Evolutionary conservation across 2,888 invertebrate genomes (phyloP), one percentile per base, ranked within the genome.

Genomic region (Drosophila tanythrix): DNA sequence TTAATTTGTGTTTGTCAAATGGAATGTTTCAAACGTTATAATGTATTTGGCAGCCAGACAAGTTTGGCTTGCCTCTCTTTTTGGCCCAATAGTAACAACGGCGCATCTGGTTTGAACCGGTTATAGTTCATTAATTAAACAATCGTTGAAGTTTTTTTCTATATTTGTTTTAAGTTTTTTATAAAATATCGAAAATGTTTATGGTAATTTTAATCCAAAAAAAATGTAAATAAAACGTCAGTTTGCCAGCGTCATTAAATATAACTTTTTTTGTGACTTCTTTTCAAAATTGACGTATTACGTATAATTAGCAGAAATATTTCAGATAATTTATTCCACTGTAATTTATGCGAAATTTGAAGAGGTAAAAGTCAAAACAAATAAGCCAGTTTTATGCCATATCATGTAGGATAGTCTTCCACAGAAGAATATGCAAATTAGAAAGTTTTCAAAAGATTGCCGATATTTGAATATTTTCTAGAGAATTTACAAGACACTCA

Each of bases 21-120:
- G 51, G 46, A 66, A 70, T 71, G 60, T 66, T 59, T 73, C 60
- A 66, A 70, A 38, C 52, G 60, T 68, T 76, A 70, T 71, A 66
- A 55, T 67, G 52, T 74, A 59, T 72, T 65, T 71, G 72, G 52
- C 65, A 58, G 51, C 21, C 43, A 70, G 38, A 56, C 75, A 51
- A 61, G 52, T 69, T 77, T 66, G 48, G 46, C 46, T 67, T 38
- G 52, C 25, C 38, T 58, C 52, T 74, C 55, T 43, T 40, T 63
- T 72, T 72, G 46, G 52, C 50, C 40, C 51, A 60, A 55, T 50
- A 58, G 35, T 33, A n/a, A 31, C 51, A 64, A 43, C 43, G 67
- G 36, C 73, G 67, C 65, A 83, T 79, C 87, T 81, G 75, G 89
- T 86, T 87, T 66, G 51, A 88, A 82, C 87, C 73, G 84, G 87